These are phyloP conservation scores for Ferdinandea cuprea DNA, from an alignment of 2,888 invertebrate species.

Conservation along the genomic window DNA sequence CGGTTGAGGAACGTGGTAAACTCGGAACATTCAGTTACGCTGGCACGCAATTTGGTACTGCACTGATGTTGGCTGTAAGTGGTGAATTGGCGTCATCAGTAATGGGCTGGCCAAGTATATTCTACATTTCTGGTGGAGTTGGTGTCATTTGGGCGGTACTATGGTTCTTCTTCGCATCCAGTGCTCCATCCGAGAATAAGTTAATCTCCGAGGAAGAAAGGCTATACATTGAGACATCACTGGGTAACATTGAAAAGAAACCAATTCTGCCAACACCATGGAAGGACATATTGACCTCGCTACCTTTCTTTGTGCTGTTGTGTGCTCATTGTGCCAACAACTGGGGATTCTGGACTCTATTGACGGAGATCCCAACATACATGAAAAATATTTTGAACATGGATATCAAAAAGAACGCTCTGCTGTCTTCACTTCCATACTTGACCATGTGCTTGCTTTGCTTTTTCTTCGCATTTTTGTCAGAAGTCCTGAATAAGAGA, in stretches of 20 bases:
- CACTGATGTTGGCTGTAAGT: conserved; percentile 86
- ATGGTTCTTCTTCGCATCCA: conserved; percentile 87
- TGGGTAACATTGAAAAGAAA: conserved; percentile 75
- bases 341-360: conserved; percentile 92
- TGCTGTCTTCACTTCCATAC: conserved; percentile 89
- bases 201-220: conserved; percentile 86
- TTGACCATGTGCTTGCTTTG: conserved; percentile 88
- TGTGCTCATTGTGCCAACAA: conserved; percentile 88
- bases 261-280: conserved; percentile 86
- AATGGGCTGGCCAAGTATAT: conserved; percentile 91
- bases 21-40: conserved; percentile 87
- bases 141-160: conserved; percentile 86
- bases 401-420: conserved; percentile 88
- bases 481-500: conserved; percentile 84
- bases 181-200: conserved; percentile 86
- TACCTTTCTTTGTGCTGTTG: conserved; percentile 90
- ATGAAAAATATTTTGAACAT: conserved; percentile 89
- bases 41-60: conserved; percentile 91
- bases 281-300: conserved; percentile 88
- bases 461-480: conserved; percentile 87
- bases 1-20: conserved; percentile 87
- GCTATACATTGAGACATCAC: conserved; percentile 85
- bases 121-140: conserved; percentile 88
- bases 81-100: conserved; percentile 88
- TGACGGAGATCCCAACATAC: conserved; percentile 92